A percentile compares a stretch with the other conserved stretches of the same genome.
phyloP scores from a whole-genome alignment of 1,140 invertebrate genomes.

The Daktulosphaira vitifoliae region DNA sequence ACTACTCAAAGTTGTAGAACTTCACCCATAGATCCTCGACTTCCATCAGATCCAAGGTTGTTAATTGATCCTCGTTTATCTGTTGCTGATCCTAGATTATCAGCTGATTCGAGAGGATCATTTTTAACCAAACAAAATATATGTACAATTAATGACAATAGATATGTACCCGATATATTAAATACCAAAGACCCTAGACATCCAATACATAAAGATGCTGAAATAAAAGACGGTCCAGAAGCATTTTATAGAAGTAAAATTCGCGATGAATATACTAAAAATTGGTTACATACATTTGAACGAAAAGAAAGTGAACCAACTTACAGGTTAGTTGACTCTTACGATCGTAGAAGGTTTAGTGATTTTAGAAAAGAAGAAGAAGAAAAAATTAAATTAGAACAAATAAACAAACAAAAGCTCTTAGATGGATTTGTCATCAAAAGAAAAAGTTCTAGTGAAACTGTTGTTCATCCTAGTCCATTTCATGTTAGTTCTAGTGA shows the following conservation, averaged over 20 bases:
- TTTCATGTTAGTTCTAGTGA: conserved; percentile 22
- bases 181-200: conserved; percentile 27
- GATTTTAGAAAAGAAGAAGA: conserved; percentile 27
- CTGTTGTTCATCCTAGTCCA: neutral
- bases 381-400: conserved; percentile 23
- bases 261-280: conserved; percentile 23
- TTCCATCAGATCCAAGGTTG: conserved; percentile 2
- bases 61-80: conserved; percentile 5
- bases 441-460: conserved; percentile 10
- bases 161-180: conserved; percentile 23
- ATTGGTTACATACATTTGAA: conserved; percentile 27
- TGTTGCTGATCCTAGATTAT: conserved; percentile 14
- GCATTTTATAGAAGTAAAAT: conserved; percentile 31
- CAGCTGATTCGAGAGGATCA: conserved; percentile 26
- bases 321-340: neutral
- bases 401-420: conserved; percentile 24
- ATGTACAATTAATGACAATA: conserved; percentile 25
- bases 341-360: conserved; percentile 13
- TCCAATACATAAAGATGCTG: conserved; percentile 30
- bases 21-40: conserved; percentile 4
- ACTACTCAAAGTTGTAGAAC: neutral
- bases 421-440: conserved; percentile 26
- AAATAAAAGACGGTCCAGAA: conserved; percentile 27
- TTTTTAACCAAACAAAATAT: conserved; percentile 31
- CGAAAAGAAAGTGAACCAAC: conserved; percentile 21